Evolutionary conservation across 2,113 vertebrate species (phyloP), one percentile per base, ranked within the genome.

Genomic region (Azemiops feae): DNA sequence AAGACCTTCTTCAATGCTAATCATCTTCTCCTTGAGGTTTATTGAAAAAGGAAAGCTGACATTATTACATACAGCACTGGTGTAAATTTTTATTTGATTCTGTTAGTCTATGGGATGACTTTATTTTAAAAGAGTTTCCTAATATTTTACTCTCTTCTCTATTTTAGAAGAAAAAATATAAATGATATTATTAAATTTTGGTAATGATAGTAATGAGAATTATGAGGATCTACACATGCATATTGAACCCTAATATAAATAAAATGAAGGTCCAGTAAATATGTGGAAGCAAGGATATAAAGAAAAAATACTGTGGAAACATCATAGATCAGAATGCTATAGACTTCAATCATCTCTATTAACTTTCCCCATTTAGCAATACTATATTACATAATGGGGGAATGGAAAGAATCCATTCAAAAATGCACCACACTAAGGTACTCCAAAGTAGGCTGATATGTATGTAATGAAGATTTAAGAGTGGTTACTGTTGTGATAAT

Each of bases 281-380:
- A 95, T 89, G 57, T 93, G 74, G 54, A 93, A 95, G 55, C 89
- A 89, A 92, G 93, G 94, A 30, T 87, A 94, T 93, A 96, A 43
- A 10, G 53, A 5, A 96, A 95, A 87, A 53, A 87, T 52, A 85
- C 5, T 95, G 86, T 89, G 96, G 93, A 96, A 93, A 89, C 94
- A 94, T 60, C 92, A 0, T 94, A 94, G 54, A 69, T 88, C 60
- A 81, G 34, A 43, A 81, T 81, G 3, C 20, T 81, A 9, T 22
- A 43, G 34, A 81, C 8, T 81, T 95, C 93, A 97, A 95, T 96
- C 93, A 93, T 94, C 54, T 94, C 95, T 95, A 94, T 93, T 94
- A 95, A 91, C 88, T 53, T 96, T 96, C 93, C 93, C 94, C 94
- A 92, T 85, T 0, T 69, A 92, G 30, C 25, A 45, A 88, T 60